These are phyloP conservation scores for Lophius piscatorius DNA, from an alignment of 2,113 vertebrate species.

Conservation along the genomic window DNA sequence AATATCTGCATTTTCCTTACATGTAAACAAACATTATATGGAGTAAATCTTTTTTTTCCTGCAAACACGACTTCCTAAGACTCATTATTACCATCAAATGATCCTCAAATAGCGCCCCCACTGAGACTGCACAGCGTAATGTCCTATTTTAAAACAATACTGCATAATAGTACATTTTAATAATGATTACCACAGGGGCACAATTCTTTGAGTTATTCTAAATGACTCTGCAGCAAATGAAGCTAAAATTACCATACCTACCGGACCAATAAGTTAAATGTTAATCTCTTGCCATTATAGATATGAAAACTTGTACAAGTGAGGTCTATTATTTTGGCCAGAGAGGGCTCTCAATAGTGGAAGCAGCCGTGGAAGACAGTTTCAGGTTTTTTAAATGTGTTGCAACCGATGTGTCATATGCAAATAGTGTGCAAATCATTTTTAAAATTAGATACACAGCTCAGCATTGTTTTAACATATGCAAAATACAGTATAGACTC, in stretches of 20 bases:
- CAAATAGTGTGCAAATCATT: conserved; percentile 18
- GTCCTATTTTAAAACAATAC: conserved; percentile 37
- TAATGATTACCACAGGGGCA: conserved; percentile 47
- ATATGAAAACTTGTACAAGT: conserved; percentile 48
- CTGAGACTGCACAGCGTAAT: conserved; percentile 5
- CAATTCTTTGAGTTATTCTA: conserved; percentile 46
- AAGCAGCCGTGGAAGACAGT: conserved; percentile 23
- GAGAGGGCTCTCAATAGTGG: conserved; percentile 14
- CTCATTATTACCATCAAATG: conserved; percentile 20
- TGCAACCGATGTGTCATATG: background rate
- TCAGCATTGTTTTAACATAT: background rate
- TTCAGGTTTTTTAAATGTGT: conserved; percentile 4
- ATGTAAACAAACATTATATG: too few species aligned
- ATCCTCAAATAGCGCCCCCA: conserved; percentile 19
- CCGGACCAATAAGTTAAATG: conserved; percentile 51
- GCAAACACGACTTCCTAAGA: conserved; percentile 3
- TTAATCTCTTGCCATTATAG: conserved; percentile 57
- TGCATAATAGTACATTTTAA: conserved; percentile 47
- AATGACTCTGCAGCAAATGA: conserved; percentile 61
- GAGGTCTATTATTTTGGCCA: conserved; percentile 40
- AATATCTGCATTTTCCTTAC: too few species aligned
- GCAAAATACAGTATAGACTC: conserved; percentile 2
- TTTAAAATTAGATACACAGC: background rate
- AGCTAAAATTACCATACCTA: conserved; percentile 49
- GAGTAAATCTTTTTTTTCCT: too few species aligned